Conservation (phyloP, 2,888 invertebrate species). For the Neoaliturus tenellus region DNA sequence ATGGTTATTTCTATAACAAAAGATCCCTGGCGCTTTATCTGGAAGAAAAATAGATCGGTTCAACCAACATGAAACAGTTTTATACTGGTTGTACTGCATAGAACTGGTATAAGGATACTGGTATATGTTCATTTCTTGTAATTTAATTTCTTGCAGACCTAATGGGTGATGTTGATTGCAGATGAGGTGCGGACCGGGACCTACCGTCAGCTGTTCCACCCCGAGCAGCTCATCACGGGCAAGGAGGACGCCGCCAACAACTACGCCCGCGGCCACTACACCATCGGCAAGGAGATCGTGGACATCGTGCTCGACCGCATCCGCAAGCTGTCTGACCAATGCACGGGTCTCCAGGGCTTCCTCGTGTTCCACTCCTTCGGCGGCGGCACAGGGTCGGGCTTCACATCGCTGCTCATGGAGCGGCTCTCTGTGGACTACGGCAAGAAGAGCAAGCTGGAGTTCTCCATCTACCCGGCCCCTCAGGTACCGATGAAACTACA, state of each 20-base stretch:
- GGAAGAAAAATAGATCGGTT: no score
- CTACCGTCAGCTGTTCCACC: conserved; percentile 97
- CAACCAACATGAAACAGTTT: no score
- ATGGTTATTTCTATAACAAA: no score
- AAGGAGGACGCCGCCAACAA: conserved; percentile 99
- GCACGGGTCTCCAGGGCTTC: conserved; percentile 81
- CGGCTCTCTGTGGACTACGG: conserved; percentile 78
- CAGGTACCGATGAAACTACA: conserved; percentile 69
- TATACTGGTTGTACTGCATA: no score
- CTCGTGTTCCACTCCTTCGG: conserved; percentile 78
- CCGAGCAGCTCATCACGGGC: conserved; percentile 97
- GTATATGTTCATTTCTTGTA: no score
- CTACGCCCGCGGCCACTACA: conserved; percentile 98
- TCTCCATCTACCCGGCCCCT: conserved; percentile 78
- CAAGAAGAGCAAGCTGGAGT: conserved; percentile 78
- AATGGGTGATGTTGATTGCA: no score
- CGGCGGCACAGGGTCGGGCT: conserved; percentile 77
- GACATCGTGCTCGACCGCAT: conserved; percentile 92
- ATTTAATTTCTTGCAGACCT: no score
- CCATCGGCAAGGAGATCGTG: conserved; percentile 96
- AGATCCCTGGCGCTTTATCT: no score
- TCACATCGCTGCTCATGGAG: conserved; percentile 78
- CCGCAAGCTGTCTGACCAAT: conserved; percentile 91
- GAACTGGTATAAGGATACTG: no score
- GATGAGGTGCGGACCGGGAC: conserved; percentile 96